These are phyloP conservation scores for Lochmaea capreae DNA, from an alignment of 2,888 invertebrate genomes.

Conservation along the genomic window DNA sequence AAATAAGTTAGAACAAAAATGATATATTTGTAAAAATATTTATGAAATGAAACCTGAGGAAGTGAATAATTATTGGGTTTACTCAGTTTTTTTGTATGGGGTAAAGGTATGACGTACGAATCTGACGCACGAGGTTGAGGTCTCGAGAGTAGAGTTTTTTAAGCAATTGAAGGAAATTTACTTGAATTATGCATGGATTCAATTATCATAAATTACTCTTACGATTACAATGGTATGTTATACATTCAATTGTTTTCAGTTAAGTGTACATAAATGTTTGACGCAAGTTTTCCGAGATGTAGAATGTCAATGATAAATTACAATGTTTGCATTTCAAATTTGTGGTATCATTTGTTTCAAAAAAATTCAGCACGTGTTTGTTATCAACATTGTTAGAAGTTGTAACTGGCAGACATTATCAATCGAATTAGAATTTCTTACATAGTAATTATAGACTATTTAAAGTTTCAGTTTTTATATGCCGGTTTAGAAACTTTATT, in stretches of 20 bases:
- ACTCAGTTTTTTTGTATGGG: too few species aligned
- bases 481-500: too few species aligned
- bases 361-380: background rate
- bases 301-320: slow-evolving; percentile 2
- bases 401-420: background rate
- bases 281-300: slow-evolving; percentile 12
- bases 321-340: background rate
- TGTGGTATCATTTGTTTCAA: background rate
- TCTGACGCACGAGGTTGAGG: too few species aligned
- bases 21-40: too few species aligned
- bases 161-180: background rate
- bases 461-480: background rate
- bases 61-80: too few species aligned
- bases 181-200: background rate
- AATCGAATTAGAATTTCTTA: background rate
- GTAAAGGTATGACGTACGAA: too few species aligned
- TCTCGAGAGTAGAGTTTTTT: background rate
- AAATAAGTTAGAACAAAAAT: too few species aligned
- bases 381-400: background rate
- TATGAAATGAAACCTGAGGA: too few species aligned
- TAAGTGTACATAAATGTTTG: background rate
- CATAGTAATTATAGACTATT: background rate
- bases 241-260: slow-evolving; percentile 16
- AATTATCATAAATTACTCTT: background rate
- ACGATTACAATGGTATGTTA: background rate